Evolutionary conservation across 2,888 invertebrate species (phyloP).

Genomic region (Watsonalla binaria): DNA sequence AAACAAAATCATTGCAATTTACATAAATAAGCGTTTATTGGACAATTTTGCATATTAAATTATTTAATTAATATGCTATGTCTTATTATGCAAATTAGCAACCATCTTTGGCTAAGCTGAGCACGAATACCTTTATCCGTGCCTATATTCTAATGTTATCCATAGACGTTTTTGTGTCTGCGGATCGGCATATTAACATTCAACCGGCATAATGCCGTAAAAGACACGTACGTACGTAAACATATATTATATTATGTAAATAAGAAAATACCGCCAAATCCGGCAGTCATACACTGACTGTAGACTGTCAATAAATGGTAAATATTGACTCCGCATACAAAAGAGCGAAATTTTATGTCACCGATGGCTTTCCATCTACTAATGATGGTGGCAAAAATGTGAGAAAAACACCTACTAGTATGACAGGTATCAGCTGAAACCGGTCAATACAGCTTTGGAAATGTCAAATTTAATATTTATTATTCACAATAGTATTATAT

Average conservation of each 20-base stretch:
- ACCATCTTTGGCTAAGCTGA: too few relatives aligned
- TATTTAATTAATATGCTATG: not conserved
- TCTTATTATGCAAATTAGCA: not conserved
- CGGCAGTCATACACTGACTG: not conserved
- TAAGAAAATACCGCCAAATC: not conserved
- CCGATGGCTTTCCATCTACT: not conserved
- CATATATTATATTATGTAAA: slow-evolving; percentile 5
- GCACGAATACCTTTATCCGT: too few relatives aligned
- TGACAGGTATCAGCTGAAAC: slow-evolving; percentile 20
- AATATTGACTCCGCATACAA: slow-evolving; percentile 1
- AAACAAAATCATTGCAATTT: not conserved
- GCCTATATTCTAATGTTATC: not conserved
- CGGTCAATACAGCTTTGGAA: slow-evolving; percentile 27
- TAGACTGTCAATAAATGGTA: not conserved
- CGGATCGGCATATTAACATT: slow-evolving; percentile 5
- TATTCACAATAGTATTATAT: too few relatives aligned
- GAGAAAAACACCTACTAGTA: slow-evolving; percentile 17
- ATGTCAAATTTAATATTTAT: slow-evolving; percentile 17
- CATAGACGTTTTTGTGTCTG: not conserved
- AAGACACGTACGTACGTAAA: slow-evolving; percentile 1
- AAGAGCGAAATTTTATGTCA: not conserved
- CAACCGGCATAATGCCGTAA: slow-evolving; percentile 4
- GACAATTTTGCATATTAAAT: slow-evolving; percentile 4
- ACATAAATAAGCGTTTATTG: slow-evolving; percentile 1
- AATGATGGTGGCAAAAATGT: too few relatives aligned